Conservation (phyloP, 2,888 invertebrate genomes). For the Zelleria hepariella region DNA sequence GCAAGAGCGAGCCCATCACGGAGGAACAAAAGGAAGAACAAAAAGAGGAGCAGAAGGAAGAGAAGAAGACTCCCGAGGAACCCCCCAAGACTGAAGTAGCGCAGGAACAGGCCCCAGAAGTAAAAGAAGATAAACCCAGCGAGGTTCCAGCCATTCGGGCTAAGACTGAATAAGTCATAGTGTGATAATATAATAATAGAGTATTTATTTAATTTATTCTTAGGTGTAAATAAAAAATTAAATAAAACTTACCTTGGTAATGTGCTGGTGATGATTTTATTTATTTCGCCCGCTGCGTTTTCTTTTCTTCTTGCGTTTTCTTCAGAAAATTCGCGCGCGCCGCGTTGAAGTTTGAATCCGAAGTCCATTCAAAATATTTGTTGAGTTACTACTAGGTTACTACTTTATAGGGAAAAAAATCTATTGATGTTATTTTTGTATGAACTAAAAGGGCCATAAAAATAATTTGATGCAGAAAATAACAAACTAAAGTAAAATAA, state of each 20-base stretch:
- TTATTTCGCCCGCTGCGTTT: background rate
- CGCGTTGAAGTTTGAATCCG: too few relatives aligned
- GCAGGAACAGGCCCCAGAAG: background rate
- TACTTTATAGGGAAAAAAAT: too few relatives aligned
- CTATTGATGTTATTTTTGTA: too few relatives aligned
- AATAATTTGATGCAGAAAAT: too few relatives aligned
- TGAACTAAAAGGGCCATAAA: too few relatives aligned
- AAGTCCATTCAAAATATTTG: too few relatives aligned
- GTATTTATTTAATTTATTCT: conserved; percentile 3
- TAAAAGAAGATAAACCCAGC: background rate
- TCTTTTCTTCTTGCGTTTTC: background rate
- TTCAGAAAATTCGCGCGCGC: background rate
- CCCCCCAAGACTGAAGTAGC: background rate
- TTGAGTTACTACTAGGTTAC: too few relatives aligned
- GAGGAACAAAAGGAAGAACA: conserved; percentile 9
- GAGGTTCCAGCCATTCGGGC: conserved; percentile 27
- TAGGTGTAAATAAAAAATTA: conserved; percentile 11
- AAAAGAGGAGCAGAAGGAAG: conserved; percentile 18
- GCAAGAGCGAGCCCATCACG: background rate
- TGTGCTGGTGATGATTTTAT: background rate
- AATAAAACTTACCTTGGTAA: background rate
- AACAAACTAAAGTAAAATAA: too few relatives aligned
- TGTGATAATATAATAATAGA: background rate
- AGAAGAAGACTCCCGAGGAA: background rate
- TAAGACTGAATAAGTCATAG: conserved; percentile 36